A percentile compares a stretch with the other conserved stretches of the same genome.
Evolutionary conservation across 2,797 vertebrate species (phyloP).

Genomic region (Acestrorhynchus altus): DNA sequence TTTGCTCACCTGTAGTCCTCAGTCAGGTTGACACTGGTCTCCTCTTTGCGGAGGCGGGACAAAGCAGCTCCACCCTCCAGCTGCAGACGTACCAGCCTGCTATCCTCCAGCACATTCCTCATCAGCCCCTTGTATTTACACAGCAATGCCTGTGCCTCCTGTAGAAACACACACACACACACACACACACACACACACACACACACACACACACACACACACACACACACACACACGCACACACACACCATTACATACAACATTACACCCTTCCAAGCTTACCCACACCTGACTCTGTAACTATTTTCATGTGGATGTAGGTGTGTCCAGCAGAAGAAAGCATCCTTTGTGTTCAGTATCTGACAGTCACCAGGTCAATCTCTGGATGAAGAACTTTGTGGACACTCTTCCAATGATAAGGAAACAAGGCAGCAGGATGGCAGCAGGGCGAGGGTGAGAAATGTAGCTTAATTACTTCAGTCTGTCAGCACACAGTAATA

Average conservation of each 20-base stretch:
- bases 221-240: not conserved
- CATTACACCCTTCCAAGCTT: not conserved
- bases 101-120: slow-evolving; percentile 83
- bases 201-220: slow-evolving; percentile 39
- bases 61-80: slow-evolving; percentile 85
- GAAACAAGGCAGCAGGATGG: not conserved
- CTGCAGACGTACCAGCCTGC: slow-evolving; percentile 84
- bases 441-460: not conserved
- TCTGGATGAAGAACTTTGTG: not conserved
- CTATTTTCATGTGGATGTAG: not conserved
- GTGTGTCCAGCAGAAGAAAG: not conserved
- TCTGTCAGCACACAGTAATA: slow-evolving; percentile 11
- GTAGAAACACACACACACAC: slow-evolving; percentile 41
- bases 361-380: too few relatives aligned
- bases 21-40: slow-evolving; percentile 71
- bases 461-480: not conserved
- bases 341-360: not conserved
- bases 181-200: not conserved
- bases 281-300: not conserved
- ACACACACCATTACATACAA: too few relatives aligned
- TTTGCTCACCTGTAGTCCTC: slow-evolving; percentile 82
- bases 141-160: slow-evolving; percentile 84
- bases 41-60: slow-evolving; percentile 84
- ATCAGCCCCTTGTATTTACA: slow-evolving; percentile 80
- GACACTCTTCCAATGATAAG: not conserved